Base-by-base conservation (phyloP, 64 coral and sea anemone species). In the Platygyra sinensis region DNA sequence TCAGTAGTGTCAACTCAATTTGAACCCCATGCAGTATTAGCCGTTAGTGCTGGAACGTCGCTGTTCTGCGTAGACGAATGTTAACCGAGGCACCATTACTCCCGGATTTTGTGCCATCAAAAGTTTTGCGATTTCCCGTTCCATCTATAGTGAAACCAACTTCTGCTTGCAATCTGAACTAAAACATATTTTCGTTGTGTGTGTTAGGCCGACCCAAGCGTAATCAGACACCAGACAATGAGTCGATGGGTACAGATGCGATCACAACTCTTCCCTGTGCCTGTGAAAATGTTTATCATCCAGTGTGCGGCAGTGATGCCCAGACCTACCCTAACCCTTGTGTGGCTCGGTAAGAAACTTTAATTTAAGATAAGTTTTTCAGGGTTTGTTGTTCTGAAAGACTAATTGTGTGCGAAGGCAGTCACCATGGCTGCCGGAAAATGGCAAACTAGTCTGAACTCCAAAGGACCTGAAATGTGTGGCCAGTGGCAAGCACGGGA, bases 281-380 rank as follows among this genome's bases (percentile, higher is more conserved):
- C 12, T 92, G 90, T 73, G 15, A 76, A 13, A 39, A 84, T 59
- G 62, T 69, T 1, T 78, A 92, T 57, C 0, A n/a, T 18, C 90
- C 90, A 25, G 74, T 87, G 54, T 92, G 90, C 29, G 83, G 72
- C 14, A 67, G 72, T 18, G 80, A 92, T 79, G 90, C 57, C 17
- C 72, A 87, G 49, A 92, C 90, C 15, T 87, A 79, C 36, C 90
- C 81, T 24, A 92, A 87, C 54, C 73, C 57, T 64, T 92, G 90
- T 30, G 85, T 92, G 22, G 90, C 90, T n/a, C 84, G 61, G 90
- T 92, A 72, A 78, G 71, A 2, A 74, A 74, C 20, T 55, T 9
- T n/a, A 74, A 19, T 81, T 57, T 24, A 19, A 76, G 30, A 22
- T 29, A n/a, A n/a, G n/a, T n/a, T n/a, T n/a, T n/a, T n/a, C n/a